These are phyloP conservation scores for Acrobasis repandana DNA, from an alignment of 2,888 invertebrate species.

Conservation along the genomic window DNA sequence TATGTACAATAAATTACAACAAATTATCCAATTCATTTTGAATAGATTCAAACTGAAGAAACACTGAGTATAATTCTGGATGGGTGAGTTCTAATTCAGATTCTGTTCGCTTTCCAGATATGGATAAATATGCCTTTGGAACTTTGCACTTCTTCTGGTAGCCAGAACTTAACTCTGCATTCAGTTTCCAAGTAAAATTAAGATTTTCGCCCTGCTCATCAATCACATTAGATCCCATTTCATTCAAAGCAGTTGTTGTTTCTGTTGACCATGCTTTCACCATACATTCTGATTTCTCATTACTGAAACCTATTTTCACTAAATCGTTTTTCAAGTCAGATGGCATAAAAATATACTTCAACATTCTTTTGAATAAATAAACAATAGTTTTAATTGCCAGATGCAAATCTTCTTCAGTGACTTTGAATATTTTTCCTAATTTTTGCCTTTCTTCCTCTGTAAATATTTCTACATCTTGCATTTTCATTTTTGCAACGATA, in stretches of 20 bases:
- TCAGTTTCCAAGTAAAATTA: conserved; percentile 65
- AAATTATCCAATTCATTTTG: conserved; percentile 74
- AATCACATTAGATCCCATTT: conserved; percentile 48
- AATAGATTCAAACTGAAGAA: conserved; percentile 69
- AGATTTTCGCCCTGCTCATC: conserved; percentile 46
- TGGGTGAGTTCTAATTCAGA: conserved; percentile 69
- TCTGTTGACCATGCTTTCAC: conserved; percentile 71
- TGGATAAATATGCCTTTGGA: conserved; percentile 64
- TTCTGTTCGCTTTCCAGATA: conserved; percentile 44
- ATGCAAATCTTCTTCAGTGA: conserved; percentile 54
- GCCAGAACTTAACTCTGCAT: conserved; percentile 73
- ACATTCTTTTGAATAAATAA: conserved; percentile 62
- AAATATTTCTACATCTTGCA: conserved; percentile 64
- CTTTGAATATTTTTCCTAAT: conserved; percentile 64
- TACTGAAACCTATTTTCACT: conserved; percentile 52
- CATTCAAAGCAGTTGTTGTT: conserved; percentile 60
- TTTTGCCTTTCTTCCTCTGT: conserved; percentile 64
- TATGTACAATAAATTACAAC: conserved; percentile 33
- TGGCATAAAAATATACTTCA: conserved; percentile 74
- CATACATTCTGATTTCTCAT: conserved; percentile 62
- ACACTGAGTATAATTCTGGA: conserved; percentile 66
- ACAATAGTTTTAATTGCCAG: conserved; percentile 64
- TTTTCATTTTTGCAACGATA: conserved; percentile 61
- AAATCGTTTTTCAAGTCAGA: conserved; percentile 63
- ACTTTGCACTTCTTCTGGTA: conserved; percentile 66